Base-by-base conservation (phyloP, 1,140 invertebrate genomes). In the Venturia canescens region DNA sequence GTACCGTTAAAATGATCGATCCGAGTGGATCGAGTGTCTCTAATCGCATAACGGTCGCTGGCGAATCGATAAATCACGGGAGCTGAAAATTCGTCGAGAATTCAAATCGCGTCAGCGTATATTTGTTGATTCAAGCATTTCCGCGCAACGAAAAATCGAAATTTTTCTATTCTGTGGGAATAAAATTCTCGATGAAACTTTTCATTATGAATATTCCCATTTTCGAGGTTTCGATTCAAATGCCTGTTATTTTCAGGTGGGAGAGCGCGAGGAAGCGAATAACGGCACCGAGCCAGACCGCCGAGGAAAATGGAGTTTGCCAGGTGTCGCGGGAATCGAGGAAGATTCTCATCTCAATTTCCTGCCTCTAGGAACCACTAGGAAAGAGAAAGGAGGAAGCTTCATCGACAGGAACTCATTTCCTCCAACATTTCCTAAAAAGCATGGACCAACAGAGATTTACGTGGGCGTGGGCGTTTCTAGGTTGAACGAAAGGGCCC, bases 261-360 rank as follows among this genome's bases (percentile, higher is more conserved):
- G 70, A 48, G 70, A 44, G 70, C 26, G 34, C 70, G 70, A 38
- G 34, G n/a, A 34, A 72, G 50, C 50, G 50, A 72, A 72, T 72
- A 72, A 72, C 70, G 70, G 70, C 70, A 72, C 21, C 70, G 70
- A 72, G 70, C 70, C 70, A 72, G 34, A 23, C 34, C 3, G 26
- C 7, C 21, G 38, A 72, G 70, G 50, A 53, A 72, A 53, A 72
- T n/a, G 4, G 70, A 23, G 18, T 53, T 18, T 16, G 3, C 48
- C 50, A 4, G 77, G 63, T 77, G 31, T 74, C 69, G 72, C 75
- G 60, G 81, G 79, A 84, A 84, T 66, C 23, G 70, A 31, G 2
- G n/a, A 44, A 9, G 34, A n/a, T 48, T 26, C 27, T 29, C 26
- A 67, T 26, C 27, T 34, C 27, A 31, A 76, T 80, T 76, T 80